Percentiles rank a stretch among this genome's conserved stretches.
phyloP scores from a whole-genome alignment of 2,888 invertebrate species.

The Tyria jacobaeae region DNA sequence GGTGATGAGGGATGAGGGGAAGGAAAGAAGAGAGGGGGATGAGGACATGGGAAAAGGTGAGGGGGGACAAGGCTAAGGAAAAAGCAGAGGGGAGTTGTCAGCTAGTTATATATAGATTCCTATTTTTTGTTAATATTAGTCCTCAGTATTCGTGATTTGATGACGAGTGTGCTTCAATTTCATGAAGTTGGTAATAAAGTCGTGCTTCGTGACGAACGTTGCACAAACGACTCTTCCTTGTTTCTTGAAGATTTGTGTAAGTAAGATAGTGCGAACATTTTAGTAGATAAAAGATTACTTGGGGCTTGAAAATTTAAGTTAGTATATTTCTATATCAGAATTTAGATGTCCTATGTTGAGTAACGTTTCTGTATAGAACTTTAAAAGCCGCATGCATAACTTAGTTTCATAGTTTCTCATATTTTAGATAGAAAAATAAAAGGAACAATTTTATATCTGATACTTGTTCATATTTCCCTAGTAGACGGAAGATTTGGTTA shows the following conservation, averaged over 20 bases:
- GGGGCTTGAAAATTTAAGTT: background rate
- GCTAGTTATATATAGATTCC: background rate
- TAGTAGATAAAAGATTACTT: slow-evolving; percentile 13
- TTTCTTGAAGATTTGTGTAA: slow-evolving; percentile 40
- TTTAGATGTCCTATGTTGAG: slow-evolving; percentile 4
- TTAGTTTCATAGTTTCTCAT: too few species aligned
- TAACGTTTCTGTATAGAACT: background rate
- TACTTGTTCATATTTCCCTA: too few species aligned
- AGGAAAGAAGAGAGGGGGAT: too few species aligned
- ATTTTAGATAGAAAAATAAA: too few species aligned
- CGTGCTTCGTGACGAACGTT: slow-evolving; percentile 49
- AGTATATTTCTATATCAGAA: slow-evolving; percentile 9
- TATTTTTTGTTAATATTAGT: background rate
- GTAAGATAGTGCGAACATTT: slow-evolving; percentile 23
- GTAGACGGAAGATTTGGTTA: too few species aligned
- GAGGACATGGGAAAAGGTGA: too few species aligned
- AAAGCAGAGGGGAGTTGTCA: too few species aligned
- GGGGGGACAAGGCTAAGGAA: too few species aligned
- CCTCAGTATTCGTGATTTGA: slow-evolving; percentile 45
- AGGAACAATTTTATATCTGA: too few species aligned
- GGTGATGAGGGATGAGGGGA: too few species aligned
- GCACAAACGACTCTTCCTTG: slow-evolving; percentile 48
- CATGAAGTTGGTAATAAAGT: slow-evolving; percentile 34
- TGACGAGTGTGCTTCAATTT: slow-evolving; percentile 47
- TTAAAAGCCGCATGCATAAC: background rate